Evolutionary conservation across 2,888 invertebrate species (phyloP), one percentile per base, ranked within the genome.

Genomic region (Hedychridium roseum): DNA sequence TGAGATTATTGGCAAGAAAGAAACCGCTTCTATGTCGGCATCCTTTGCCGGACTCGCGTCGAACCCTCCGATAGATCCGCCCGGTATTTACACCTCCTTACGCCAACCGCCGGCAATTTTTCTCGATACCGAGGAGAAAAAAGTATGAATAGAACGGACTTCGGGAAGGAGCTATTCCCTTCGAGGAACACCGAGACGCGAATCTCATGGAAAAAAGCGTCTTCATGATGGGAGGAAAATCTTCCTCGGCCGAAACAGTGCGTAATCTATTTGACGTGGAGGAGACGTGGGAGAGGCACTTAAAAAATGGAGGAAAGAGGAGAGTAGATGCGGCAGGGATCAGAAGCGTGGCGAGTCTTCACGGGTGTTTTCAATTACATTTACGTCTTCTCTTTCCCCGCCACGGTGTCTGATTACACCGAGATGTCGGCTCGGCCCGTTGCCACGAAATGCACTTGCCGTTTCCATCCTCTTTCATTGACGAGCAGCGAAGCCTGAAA

Each of bases 401-500:
- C 40, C 54, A 41, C 60, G 75, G 78, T 78, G 74, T 78, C 76
- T 78, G 78, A 78, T 78, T 78, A 78, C 78, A 76, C 73, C 72
- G 75, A 76, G 78, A 78, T 78, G 78, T 71, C 77, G 76, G 75
- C 60, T 52, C 48, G 40, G 62, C 55, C 56, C 63, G 49, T 56
- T 59, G 65, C 68, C 62, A 60, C 64, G 57, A 67, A 57, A 64
- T 66, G 66, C 70, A 73, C 70, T 74, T 69, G 73, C 67, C 64
- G 64, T 60, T 60, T 58, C 45, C 45, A 39, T 44, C 43, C 53
- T 44, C 50, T 43, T 20, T 35, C 43, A 40, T 44, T 51, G 36
- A 34, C 37, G 26, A 23, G 28, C 51, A 37, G 51, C 63, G 51
- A 55, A 44, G 54, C 61, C 46, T 51, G 47, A 60, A 65, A 69